These are phyloP conservation scores for Lagopus leucura DNA, from an alignment of 2,113 vertebrate species.

Conservation along the genomic window DNA sequence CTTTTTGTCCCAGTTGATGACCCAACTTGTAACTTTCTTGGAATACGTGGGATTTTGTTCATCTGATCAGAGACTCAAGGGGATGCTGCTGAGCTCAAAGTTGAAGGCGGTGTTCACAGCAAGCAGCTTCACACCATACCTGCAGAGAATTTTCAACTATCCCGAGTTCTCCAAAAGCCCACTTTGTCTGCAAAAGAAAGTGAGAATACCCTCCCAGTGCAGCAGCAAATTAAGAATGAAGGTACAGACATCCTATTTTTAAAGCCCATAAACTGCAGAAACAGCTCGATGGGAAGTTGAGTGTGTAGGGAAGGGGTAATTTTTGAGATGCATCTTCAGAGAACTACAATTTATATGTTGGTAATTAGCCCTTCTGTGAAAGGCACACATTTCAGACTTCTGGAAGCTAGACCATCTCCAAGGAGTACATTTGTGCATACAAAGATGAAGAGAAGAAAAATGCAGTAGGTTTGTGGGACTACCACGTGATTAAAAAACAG, in stretches of 20 bases:
- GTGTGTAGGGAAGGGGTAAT: background rate
- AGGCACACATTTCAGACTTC: background rate
- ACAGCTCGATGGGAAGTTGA: constrained; percentile 5
- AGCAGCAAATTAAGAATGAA: background rate
- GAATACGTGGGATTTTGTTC: constrained; percentile 24
- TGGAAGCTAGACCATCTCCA: background rate
- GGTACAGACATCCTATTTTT: background rate
- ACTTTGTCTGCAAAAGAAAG: background rate
- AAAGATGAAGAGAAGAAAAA: background rate
- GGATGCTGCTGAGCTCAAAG: background rate
- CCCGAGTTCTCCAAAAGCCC: constrained; percentile 2
- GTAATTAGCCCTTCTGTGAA: background rate
- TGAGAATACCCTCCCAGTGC: background rate
- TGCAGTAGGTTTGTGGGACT: background rate
- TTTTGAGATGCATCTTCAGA: constrained; percentile 19
- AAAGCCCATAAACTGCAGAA: constrained; percentile 3
- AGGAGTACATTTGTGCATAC: background rate
- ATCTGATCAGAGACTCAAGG: constrained; percentile 28
- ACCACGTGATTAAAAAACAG: background rate
- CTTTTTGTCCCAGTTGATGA: background rate
- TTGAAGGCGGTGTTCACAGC: constrained; percentile 26
- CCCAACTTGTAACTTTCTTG: background rate
- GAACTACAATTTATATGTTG: background rate
- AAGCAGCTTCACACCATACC: constrained; percentile 23
- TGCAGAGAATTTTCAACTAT: constrained; percentile 39